Evolutionary conservation across 1,140 invertebrate species (phyloP), one percentile per base, ranked within the genome.

Genomic region (Bombus pascuorum): DNA sequence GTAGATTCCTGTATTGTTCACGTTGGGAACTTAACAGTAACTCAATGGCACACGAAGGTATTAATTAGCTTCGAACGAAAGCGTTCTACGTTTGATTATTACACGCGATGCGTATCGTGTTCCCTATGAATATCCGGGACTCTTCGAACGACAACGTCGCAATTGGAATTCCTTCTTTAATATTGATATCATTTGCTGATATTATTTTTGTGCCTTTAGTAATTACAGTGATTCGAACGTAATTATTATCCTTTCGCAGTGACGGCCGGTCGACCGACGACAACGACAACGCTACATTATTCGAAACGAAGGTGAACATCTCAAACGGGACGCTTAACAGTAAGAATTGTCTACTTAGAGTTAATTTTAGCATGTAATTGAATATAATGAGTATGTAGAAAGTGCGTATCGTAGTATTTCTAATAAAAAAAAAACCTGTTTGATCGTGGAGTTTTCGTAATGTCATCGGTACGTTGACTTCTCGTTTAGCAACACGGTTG

Each of bases 321-420:
- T 75, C 68, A 73, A 75, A 83, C 68, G 89, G 78, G 80, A 62
- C 70, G 37, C 87, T 91, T 91, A 91, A 90, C 37, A n/a, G 57
- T 89, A 90, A 90, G 86, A 90, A 91, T 91, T 90, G 87, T 75
- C 89, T 91, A 91, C 89, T 90, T 90, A 91, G 72, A 57, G 68
- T 85, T 91, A 90, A 89, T 70, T 83, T 77, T 89, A 85, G 62
- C 82, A 84, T 83, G 44, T 73, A 81, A 47, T 77, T 85, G 53
- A 71, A 83, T 77, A 76, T 89, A 59, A 86, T 89, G 76, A 62
- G 73, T 82, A 81, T 74, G 86, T 84, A 83, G 76, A 71, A 83
- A 74, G 78, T 66, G 72, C 66, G 68, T 82, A 81, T 85, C 68
- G 72, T 71, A 65, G 47, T 89, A 81, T 57, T 65, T 53, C 47